Evolutionary conservation across 30 jellyfish, hydroid and myxozoan species (phyloP).

Genomic region (Turritopsis rubra): DNA sequence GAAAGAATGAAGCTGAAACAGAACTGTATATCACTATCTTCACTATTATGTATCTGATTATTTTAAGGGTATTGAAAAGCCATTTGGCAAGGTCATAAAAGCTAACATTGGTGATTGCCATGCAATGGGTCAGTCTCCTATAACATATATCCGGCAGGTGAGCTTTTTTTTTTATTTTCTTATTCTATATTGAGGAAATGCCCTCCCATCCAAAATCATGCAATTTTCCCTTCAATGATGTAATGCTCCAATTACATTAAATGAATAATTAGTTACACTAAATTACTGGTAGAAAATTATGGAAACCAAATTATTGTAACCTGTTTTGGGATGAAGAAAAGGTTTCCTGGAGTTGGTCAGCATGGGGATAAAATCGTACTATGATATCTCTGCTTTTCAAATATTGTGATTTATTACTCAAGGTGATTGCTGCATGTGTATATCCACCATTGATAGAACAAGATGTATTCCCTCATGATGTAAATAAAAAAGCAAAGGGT

Average conservation of each 20-base stretch:
- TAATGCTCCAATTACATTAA: too few species aligned
- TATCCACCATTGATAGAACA: constrained; percentile 81
- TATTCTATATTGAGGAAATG: not conserved
- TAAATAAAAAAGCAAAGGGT: constrained; percentile 49
- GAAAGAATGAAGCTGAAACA: too few species aligned
- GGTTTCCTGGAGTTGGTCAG: too few species aligned
- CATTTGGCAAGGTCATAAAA: constrained; percentile 77
- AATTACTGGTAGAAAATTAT: too few species aligned
- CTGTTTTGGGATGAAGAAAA: too few species aligned
- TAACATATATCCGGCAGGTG: constrained; percentile 97
- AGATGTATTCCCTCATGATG: constrained; percentile 80
- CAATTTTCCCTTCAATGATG: too few species aligned
- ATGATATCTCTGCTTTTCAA: too few species aligned
- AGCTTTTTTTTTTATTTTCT: not conserved
- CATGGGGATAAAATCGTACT: too few species aligned
- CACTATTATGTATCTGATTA: not conserved
- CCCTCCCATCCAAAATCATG: too few species aligned
- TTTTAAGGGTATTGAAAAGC: constrained; percentile 70
- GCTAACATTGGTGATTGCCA: constrained; percentile 99
- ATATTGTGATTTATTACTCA: not conserved
- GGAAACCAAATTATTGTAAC: too few species aligned
- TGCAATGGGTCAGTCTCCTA: constrained; percentile 97
- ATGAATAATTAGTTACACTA: too few species aligned
- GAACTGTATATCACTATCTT: too few species aligned
- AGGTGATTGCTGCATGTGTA: constrained; percentile 92